Percentiles rank a stretch among this genome's conserved stretches.
These are phyloP conservation scores for Sycophila texana DNA, from an alignment of 2,888 invertebrate genomes.

Conservation along the genomic window DNA sequence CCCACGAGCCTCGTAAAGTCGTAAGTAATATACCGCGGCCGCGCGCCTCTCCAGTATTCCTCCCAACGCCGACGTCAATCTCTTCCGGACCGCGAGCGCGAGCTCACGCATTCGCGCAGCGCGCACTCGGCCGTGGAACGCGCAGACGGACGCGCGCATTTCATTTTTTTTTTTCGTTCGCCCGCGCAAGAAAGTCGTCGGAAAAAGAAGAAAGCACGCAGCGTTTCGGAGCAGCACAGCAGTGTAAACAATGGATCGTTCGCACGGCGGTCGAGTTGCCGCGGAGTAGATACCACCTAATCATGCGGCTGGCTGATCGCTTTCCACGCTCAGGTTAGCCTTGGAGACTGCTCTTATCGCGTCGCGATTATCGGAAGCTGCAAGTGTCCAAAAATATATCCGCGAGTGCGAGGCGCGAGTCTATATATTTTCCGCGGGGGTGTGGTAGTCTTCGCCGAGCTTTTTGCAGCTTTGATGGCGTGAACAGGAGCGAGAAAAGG, in stretches of 20 bases:
- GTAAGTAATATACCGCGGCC: neutral
- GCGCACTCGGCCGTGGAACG: neutral
- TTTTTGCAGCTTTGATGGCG: conserved; percentile 27
- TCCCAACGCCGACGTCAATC: neutral
- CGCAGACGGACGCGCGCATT: neutral
- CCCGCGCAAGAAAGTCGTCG: neutral
- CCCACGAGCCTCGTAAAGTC: conserved; percentile 5
- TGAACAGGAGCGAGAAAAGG: conserved; percentile 33
- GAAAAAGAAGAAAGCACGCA: neutral
- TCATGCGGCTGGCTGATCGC: conserved; percentile 9
- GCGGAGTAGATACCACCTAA: neutral
- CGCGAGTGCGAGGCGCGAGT: too few species aligned
- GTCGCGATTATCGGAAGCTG: neutral
- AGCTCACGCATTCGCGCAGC: conserved; percentile 1
- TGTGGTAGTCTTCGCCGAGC: conserved; percentile 7
- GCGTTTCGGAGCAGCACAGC: neutral
- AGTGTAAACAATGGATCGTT: neutral
- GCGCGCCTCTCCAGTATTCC: conserved; percentile 21
- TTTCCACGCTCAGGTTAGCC: conserved; percentile 23
- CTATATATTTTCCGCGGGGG: conserved; percentile 24
- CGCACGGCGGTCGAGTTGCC: neutral
- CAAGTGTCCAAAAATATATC: too few species aligned
- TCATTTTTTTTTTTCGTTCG: neutral
- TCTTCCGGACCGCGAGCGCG: neutral
- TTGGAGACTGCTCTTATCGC: conserved; percentile 26